Base-by-base conservation (phyloP, 2,797 vertebrate species). In the Acipenser transmontanus region DNA sequence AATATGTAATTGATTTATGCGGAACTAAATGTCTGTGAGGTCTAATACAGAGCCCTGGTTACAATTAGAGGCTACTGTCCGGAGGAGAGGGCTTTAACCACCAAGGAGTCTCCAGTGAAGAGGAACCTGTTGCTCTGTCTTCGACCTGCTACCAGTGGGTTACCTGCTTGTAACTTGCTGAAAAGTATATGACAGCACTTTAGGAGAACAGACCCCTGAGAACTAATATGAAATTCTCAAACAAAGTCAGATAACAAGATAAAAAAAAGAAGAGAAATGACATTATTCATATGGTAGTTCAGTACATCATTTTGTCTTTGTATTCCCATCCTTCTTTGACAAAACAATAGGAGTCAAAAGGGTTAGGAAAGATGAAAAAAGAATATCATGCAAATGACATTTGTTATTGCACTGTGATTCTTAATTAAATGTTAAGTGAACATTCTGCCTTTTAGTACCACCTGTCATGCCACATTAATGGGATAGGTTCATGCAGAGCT, bases 381-480 rank as follows among this genome's bases (percentile, higher is more conserved):
- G 75, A 80, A 78, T 76, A 79, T 82, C 70, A 81, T 84, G 84
- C 82, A 87, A 89, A 89, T 86, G 74, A 82, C 80, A 88, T 90
- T 89, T 87, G 85, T 88, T 89, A 82, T 84, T 83, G 82, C 82
- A 72, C 80, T 86, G 83, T 82, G 83, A 86, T 88, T 89, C 89
- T 86, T 90, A 84, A 87, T 84, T 81, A 77, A 91, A 86, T 88
- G 84, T 80, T 86, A 86, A 89, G 87, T 84, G 85, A 89, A 89
- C 85, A 87, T 87, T 89, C 87, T 90, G 86, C 84, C 81, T 91
- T 89, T 90, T 88, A 86, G 85, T 86, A 89, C 87, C 89, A 92
- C 89, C 90, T 92, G 90, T 89, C 89, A 89, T 78, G 81, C 79
- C 84, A 91, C 85, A 88, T 91, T 92, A 91, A 91, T 88, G 88